Conservation (phyloP, 2,113 vertebrate species). For the Suricata suricatta region DNA sequence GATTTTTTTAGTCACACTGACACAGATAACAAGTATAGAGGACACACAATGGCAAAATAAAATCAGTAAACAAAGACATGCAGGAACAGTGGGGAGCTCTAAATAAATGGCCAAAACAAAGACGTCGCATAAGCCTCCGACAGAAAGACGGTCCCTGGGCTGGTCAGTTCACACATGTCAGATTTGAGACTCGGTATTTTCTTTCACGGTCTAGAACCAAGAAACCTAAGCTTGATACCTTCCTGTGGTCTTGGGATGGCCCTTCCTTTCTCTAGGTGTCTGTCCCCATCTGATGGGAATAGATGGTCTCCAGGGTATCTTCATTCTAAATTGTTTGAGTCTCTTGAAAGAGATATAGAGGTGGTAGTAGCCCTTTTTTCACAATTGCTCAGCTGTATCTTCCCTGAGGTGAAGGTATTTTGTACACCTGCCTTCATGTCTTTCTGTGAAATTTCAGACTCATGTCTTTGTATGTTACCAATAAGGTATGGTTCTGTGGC, state of each 20-base stretch:
- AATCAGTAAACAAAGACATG: background rate
- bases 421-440: background rate
- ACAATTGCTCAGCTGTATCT: background rate
- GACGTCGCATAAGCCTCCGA: background rate
- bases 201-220: background rate
- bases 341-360: background rate
- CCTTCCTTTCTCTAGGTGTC: background rate
- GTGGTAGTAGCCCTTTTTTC: background rate
- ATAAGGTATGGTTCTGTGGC: background rate
- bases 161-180: background rate
- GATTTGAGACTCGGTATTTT: background rate
- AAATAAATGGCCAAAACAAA: background rate
- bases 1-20: background rate
- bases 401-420: background rate
- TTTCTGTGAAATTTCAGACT: background rate
- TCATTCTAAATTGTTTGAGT: background rate
- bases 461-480: background rate
- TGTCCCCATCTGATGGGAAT: background rate
- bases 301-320: background rate
- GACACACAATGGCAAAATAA: background rate
- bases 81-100: background rate
- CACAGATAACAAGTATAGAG: background rate
- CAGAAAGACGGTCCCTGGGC: background rate
- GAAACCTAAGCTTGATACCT: background rate
- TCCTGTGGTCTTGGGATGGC: background rate